Evolutionary conservation across 2,797 vertebrate genomes (phyloP).

Genomic region (Manis pentadactyla): DNA sequence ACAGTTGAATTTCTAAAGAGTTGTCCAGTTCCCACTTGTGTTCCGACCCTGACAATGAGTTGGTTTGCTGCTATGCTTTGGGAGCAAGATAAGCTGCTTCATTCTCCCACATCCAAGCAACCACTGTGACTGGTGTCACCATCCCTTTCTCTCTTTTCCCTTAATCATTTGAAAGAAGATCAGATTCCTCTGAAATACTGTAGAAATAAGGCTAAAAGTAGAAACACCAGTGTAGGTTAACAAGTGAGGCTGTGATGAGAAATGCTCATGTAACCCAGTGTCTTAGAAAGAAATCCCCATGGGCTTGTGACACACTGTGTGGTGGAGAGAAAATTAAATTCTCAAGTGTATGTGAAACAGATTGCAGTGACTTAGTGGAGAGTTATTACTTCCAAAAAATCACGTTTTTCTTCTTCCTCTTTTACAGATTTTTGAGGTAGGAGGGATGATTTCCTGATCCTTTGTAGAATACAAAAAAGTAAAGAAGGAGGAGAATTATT

Average conservation of each 20-base stretch:
- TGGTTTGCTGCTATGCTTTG: neutral
- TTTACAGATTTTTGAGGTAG: slow-evolving; percentile 4
- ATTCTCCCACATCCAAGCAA: neutral
- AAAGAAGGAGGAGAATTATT: slow-evolving; percentile 29
- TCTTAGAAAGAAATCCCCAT: neutral
- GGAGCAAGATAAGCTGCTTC: neutral
- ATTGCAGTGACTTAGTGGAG: neutral
- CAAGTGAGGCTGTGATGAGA: neutral
- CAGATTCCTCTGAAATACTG: neutral
- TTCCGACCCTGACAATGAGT: neutral
- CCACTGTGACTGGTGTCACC: neutral
- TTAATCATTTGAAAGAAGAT: neutral
- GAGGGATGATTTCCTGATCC: slow-evolving; percentile 61
- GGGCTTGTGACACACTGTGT: neutral
- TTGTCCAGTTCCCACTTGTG: neutral
- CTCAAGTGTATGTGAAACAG: neutral
- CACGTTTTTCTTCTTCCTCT: neutral
- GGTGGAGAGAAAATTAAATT: neutral
- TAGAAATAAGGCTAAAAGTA: neutral
- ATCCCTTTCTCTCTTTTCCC: neutral
- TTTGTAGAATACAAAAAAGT: slow-evolving; percentile 3
- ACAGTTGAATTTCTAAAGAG: neutral
- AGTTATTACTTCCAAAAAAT: neutral
- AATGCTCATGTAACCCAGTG: neutral
- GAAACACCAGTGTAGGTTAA: slow-evolving; percentile 36